Conservation (phyloP, 2,113 vertebrate species). For the Onychorhynchus coronatus region DNA sequence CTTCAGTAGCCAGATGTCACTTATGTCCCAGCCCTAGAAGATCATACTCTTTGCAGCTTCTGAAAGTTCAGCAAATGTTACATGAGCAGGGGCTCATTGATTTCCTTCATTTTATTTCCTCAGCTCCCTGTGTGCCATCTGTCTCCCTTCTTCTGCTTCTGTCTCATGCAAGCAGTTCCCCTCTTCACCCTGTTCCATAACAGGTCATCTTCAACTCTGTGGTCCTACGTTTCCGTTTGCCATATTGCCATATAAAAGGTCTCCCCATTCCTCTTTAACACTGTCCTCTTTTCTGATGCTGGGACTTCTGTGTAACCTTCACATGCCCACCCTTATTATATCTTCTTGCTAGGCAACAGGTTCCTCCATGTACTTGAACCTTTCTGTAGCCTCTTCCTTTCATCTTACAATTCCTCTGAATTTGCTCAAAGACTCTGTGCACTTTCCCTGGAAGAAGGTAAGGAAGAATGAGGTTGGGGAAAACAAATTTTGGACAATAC, state of each 20-base stretch:
- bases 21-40: background rate
- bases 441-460: background rate
- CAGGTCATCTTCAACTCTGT: background rate
- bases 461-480: background rate
- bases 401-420: background rate
- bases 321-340: background rate
- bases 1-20: background rate
- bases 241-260: background rate
- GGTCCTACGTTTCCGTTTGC: background rate
- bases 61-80: background rate
- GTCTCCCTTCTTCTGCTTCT: rapidly evolving
- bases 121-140: background rate
- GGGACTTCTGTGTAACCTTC: background rate
- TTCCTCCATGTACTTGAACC: background rate
- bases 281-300: background rate
- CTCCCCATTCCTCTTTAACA: background rate
- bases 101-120: background rate
- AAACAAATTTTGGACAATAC: background rate
- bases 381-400: background rate
- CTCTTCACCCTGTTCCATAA: background rate
- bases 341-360: background rate
- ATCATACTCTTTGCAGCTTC: background rate
- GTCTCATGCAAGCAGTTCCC: background rate
- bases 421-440: background rate
- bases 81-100: background rate